These are phyloP conservation scores for Oreonectes daqikongensis DNA, from an alignment of 2,797 vertebrate genomes.

Conservation along the genomic window DNA sequence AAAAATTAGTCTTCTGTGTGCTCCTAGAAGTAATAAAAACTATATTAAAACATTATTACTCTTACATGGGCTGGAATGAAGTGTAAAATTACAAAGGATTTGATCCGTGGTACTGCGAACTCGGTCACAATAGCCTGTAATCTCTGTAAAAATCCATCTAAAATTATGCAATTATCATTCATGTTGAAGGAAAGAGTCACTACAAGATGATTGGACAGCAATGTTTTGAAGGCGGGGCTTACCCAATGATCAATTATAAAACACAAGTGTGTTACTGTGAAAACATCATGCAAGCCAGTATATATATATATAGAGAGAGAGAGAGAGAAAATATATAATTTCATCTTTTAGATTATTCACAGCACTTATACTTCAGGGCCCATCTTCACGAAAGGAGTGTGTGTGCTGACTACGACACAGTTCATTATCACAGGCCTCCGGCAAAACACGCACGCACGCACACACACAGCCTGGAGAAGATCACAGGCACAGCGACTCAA, in stretches of 20 bases:
- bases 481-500: constrained; percentile 31
- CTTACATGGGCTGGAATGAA: not conserved
- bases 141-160: not conserved
- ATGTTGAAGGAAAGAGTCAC: too few species aligned
- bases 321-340: constrained; percentile 22
- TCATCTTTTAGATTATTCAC: constrained; percentile 12
- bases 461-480: constrained; percentile 15
- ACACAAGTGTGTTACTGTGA: not conserved
- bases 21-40: not conserved
- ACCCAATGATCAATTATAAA: not conserved
- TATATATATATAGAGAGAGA: too few species aligned
- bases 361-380: constrained; percentile 34
- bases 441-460: not conserved
- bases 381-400: constrained; percentile 13
- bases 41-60: not conserved
- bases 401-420: constrained; percentile 29
- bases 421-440: constrained; percentile 37
- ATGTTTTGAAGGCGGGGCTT: not conserved
- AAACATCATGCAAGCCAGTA: not conserved
- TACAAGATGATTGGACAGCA: not conserved
- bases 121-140: not conserved
- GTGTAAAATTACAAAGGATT: not conserved
- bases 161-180: too few species aligned
- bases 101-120: not conserved
- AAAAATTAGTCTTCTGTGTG: not conserved